Evolutionary conservation across 1,140 invertebrate genomes (phyloP), one percentile per base, ranked within the genome.

Genomic region (Lithobius niger): DNA sequence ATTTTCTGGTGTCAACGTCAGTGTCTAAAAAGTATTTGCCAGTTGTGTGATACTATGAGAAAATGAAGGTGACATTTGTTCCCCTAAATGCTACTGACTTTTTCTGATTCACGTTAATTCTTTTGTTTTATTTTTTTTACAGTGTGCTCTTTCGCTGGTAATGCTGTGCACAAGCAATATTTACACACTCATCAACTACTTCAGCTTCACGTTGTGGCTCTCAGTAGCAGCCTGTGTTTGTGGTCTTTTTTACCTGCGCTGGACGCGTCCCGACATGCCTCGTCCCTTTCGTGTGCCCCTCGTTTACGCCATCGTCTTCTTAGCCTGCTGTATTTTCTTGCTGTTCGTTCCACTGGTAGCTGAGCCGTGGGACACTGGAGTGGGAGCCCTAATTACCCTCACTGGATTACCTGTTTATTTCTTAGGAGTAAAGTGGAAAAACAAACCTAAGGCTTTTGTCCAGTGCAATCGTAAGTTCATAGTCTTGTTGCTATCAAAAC

Each of bases 201-300:
- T 84, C 65, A 85, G 84, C 28, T 83, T 86, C 65, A 80, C 81
- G 52, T 67, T 90, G 61, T 82, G 90, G 81, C 76, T 91, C 2
- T 86, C 82, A 3, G 78, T 84, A 1, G 83, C 81, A 1, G 79
- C 78, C 0, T 82, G 82, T 52, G 79, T 94, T 22, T 78, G 79
- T 0, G 84, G 84, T 10, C 79, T 95, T 66, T 71, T 95, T 43
- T 83, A 82, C 71, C 72, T 94, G 45, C 71, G 91, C 36, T 73
- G 78, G 47, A 81, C 68, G 63, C 75, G 71, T 66, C 89, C 91
- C 0, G 71, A 91, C 58, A 69, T 86, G 54, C 73, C 79, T 0
- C 72, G 91, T 55, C 91, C 91, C 0, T 90, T 93, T 40, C 81
- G 78, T 69, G 87, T 92, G 1, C 75, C 81, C 50, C 62, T 79